Evolutionary conservation across 2,888 invertebrate species (phyloP).

Genomic region (Rugalucina vietnamica): DNA sequence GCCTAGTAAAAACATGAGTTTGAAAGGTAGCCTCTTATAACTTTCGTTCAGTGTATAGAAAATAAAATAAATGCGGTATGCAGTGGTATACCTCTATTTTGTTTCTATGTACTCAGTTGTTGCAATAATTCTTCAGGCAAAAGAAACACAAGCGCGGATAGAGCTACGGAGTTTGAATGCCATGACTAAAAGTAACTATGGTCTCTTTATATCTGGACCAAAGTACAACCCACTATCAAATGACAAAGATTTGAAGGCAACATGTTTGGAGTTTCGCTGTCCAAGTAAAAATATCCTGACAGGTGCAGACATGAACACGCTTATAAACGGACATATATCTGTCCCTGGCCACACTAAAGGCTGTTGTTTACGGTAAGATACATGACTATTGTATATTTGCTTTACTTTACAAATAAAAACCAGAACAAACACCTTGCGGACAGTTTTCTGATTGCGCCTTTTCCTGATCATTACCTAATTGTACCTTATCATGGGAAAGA

Average conservation of each 20-base stretch:
- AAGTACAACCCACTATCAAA: constrained; percentile 15
- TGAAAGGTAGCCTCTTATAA: no score
- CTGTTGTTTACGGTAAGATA: neutral
- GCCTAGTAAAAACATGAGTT: no score
- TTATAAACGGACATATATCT: constrained; percentile 18
- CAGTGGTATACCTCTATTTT: no score
- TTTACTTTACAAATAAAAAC: no score
- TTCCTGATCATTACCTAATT: no score
- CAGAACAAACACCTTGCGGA: no score
- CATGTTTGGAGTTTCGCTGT: constrained; percentile 34
- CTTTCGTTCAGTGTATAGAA: no score
- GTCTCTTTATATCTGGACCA: constrained; percentile 29
- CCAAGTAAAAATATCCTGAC: neutral
- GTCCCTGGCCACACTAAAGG: neutral
- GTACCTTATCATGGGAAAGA: no score
- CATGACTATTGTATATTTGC: no score
- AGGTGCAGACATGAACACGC: constrained; percentile 7
- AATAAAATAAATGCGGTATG: no score
- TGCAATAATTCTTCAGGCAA: neutral
- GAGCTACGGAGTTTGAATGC: neutral
- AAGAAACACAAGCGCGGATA: neutral
- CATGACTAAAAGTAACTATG: neutral
- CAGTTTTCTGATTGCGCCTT: no score
- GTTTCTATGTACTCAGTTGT: no score
- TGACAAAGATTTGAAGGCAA: constrained; percentile 11